These are phyloP conservation scores for Pycnomerus fuliginosus DNA, from an alignment of 2,888 invertebrate species.

Conservation along the genomic window DNA sequence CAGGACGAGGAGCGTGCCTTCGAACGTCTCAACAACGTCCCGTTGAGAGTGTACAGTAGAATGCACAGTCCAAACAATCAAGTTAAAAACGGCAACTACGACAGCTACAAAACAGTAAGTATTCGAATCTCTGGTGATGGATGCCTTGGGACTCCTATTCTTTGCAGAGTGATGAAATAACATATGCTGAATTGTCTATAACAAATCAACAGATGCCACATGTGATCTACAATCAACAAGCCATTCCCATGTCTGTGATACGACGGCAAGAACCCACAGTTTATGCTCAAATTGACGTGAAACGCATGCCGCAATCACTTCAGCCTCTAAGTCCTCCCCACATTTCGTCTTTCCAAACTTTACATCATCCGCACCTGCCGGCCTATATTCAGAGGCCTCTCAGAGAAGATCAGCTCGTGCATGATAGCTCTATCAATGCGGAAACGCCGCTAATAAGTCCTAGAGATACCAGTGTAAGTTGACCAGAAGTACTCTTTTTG, in stretches of 20 bases:
- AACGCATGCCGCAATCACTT: slow-evolving; percentile 43
- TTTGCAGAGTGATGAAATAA: slow-evolving; percentile 56
- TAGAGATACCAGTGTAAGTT: slow-evolving; percentile 47
- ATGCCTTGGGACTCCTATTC: too few species aligned
- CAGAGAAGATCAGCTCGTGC: slow-evolving; percentile 43
- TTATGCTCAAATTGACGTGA: slow-evolving; percentile 58
- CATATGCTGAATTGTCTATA: slow-evolving; percentile 59
- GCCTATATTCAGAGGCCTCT: slow-evolving; percentile 47
- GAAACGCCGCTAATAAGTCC: slow-evolving; percentile 49
- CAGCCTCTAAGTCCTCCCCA: slow-evolving; percentile 50
- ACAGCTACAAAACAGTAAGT: slow-evolving; percentile 48
- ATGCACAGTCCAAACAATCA: slow-evolving; percentile 48
- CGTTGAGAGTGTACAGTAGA: slow-evolving; percentile 48
- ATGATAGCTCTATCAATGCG: slow-evolving; percentile 44
- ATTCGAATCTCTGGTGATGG: too few species aligned
- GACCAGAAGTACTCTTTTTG: slow-evolving; percentile 39
- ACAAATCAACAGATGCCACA: slow-evolving; percentile 49
- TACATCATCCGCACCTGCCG: slow-evolving; percentile 48
- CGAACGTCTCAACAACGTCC: slow-evolving; percentile 56
- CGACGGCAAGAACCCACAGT: slow-evolving; percentile 56
- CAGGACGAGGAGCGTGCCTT: slow-evolving; percentile 58
- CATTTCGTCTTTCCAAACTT: slow-evolving; percentile 49
- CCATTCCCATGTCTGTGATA: slow-evolving; percentile 52
- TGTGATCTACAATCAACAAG: slow-evolving; percentile 50
- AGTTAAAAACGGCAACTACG: slow-evolving; percentile 49